Percentiles rank a stretch among this genome's conserved stretches.
phyloP scores from a whole-genome alignment of 1,140 invertebrate genomes.

The Dreissena polymorpha region DNA sequence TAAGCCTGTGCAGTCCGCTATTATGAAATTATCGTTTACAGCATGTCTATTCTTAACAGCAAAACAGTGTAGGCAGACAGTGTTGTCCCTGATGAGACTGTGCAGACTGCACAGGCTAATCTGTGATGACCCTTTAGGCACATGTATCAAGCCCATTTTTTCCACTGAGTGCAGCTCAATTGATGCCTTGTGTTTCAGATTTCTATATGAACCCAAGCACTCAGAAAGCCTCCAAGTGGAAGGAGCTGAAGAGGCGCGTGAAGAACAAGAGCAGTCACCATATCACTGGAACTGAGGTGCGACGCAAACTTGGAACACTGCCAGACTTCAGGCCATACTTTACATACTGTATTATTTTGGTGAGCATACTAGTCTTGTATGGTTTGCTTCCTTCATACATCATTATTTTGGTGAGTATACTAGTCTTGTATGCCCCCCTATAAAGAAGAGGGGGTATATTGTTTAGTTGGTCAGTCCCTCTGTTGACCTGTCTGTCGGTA shows the following conservation, averaged over 20 bases:
- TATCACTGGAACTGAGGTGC: slow-evolving; percentile 40
- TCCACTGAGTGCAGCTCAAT: neutral
- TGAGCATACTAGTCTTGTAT: slow-evolving; percentile 22
- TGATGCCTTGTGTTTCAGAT: slow-evolving; percentile 1
- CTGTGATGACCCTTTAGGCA: neutral
- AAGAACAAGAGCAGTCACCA: slow-evolving; percentile 55
- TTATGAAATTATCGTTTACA: too few relatives aligned
- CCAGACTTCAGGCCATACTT: slow-evolving; percentile 63
- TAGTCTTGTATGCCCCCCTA: too few relatives aligned
- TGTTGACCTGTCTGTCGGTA: too few relatives aligned
- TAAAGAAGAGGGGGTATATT: too few relatives aligned
- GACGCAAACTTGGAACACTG: slow-evolving; percentile 54
- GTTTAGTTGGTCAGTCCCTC: too few relatives aligned
- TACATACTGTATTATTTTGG: slow-evolving; percentile 62
- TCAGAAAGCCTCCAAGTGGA: slow-evolving; percentile 61
- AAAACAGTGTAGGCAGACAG: neutral
- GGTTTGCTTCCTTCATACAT: too few relatives aligned
- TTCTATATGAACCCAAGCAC: slow-evolving; percentile 59
- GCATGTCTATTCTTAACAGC: neutral
- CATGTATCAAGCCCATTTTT: neutral
- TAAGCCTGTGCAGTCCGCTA: too few relatives aligned
- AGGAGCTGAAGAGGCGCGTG: slow-evolving; percentile 58
- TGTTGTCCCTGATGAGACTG: neutral
- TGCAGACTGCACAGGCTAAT: neutral
- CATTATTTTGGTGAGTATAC: too few relatives aligned